Evolutionary conservation across 2,888 invertebrate genomes (phyloP), one percentile per base, ranked within the genome.

Genomic region (Pycnomerus fuliginosus): DNA sequence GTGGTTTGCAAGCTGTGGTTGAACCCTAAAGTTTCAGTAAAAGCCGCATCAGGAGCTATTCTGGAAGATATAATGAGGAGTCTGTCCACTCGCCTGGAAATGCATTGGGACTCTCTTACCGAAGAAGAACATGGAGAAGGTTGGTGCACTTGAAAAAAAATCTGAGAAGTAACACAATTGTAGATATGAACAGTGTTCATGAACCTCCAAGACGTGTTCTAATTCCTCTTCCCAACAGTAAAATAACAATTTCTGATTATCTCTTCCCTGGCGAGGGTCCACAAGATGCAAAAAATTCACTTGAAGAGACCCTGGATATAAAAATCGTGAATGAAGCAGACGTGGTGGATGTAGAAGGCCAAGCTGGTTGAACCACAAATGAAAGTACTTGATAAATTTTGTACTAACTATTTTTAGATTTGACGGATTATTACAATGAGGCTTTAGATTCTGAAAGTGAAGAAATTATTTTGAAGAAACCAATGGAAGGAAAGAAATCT

Each of bases 61-160:
- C 85, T 85, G 62, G 83, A 87, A 66, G 95, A 96, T 65, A 82
- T 94, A 14, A 76, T 93, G 50, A 77, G 94, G 44, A 94, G 94
- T 37, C 73, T 95, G 42, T 82, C 86, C 7, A 85, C 92, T 7
- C 77, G 95, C 48, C 82, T 94, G 64, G 91, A 92, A 61, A 87
- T 95, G 80, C 90, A 94, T 65, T 93, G 91, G 77, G 94, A 94
- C 72, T 93, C 93, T 40, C 75, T 94, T 37, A 87, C 91, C 55
- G 90, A 90, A 71, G 90, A 90, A 67, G 83, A 83, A 62, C 82
- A 81, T 66, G 75, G 84, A 16, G 85, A 85, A 79, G 84, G 85
- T 84, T 44, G n/a, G 11, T 22, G 2, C 8, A 7, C 10, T 40
- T 31, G 3, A 28, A n/a, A 20, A 50, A 36, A 38, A 38, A 33